These are phyloP conservation scores for Andrena marginata DNA, from an alignment of 2,888 invertebrate genomes.

Conservation along the genomic window DNA sequence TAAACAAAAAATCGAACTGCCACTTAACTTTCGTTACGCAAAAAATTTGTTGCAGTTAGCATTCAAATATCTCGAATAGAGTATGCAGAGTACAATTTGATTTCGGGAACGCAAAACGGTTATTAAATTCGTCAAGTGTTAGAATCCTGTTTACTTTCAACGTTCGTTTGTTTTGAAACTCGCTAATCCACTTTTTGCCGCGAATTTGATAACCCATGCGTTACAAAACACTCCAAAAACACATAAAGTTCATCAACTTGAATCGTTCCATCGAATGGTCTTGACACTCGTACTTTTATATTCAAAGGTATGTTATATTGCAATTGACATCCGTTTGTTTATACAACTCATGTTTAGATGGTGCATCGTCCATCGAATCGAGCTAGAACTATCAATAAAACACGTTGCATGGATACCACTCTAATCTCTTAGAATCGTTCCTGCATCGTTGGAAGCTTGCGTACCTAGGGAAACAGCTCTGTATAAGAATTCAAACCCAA, in stretches of 20 bases:
- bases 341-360: slow-evolving; percentile 48
- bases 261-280: slow-evolving; percentile 26
- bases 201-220: slow-evolving; percentile 20
- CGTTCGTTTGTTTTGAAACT: not conserved
- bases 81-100: slow-evolving; percentile 18
- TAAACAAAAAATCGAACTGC: not conserved
- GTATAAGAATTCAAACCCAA: slow-evolving; percentile 9
- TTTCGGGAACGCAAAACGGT: slow-evolving; percentile 32
- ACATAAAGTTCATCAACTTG: not conserved
- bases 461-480: slow-evolving; percentile 11
- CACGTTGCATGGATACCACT: slow-evolving; percentile 60
- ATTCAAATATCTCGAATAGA: not conserved
- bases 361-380: slow-evolving; percentile 23
- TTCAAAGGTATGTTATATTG: slow-evolving; percentile 67
- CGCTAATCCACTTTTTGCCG: not conserved
- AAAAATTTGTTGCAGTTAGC: not conserved
- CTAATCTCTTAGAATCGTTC: slow-evolving; percentile 66
- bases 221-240: slow-evolving; percentile 8
- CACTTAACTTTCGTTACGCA: slow-evolving; percentile 3
- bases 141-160: not conserved
- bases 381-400: not conserved
- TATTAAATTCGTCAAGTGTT: slow-evolving; percentile 27
- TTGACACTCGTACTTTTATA: slow-evolving; percentile 47
- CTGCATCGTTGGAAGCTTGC: slow-evolving; percentile 39
- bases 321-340: slow-evolving; percentile 72